phyloP scores from a whole-genome alignment of 2,888 invertebrate species.

The Physocephala rufipes region DNA sequence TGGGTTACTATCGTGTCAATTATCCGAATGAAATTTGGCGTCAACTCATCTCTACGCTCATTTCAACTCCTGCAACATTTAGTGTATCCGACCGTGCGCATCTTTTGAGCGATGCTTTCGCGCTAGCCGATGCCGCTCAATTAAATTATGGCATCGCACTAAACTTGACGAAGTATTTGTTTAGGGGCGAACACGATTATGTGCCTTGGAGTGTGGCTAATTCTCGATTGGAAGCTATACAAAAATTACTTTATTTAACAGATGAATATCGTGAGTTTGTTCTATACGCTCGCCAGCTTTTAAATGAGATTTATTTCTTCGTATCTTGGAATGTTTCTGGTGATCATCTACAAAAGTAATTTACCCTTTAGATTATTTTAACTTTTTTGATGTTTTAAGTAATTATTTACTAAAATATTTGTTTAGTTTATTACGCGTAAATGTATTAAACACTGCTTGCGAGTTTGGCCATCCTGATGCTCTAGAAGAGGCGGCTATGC shows the following conservation, averaged over 20 bases:
- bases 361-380: slow-evolving; percentile 15
- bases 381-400: not conserved
- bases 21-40: slow-evolving; percentile 78
- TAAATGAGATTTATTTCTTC: slow-evolving; percentile 70
- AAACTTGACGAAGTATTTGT: slow-evolving; percentile 75
- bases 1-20: slow-evolving; percentile 90
- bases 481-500: slow-evolving; percentile 68
- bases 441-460: slow-evolving; percentile 74
- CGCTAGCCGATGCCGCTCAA: slow-evolving; percentile 77
- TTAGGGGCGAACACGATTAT: slow-evolving; percentile 72
- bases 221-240: slow-evolving; percentile 67
- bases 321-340: slow-evolving; percentile 72
- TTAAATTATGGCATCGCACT: slow-evolving; percentile 76
- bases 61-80: slow-evolving; percentile 59
- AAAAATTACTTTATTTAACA: slow-evolving; percentile 69
- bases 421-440: slow-evolving; percentile 72
- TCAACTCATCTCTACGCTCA: slow-evolving; percentile 60
- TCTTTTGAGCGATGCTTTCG: slow-evolving; percentile 83
- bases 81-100: slow-evolving; percentile 79
- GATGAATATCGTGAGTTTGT: slow-evolving; percentile 68
- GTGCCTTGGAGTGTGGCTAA: slow-evolving; percentile 82
- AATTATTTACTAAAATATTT: slow-evolving; percentile 48
- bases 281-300: slow-evolving; percentile 71
- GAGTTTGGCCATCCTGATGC: slow-evolving; percentile 72
- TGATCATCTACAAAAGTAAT: slow-evolving; percentile 66